Base-by-base conservation (phyloP, 2,113 vertebrate genomes). In the Archocentrus centrarchus region DNA sequence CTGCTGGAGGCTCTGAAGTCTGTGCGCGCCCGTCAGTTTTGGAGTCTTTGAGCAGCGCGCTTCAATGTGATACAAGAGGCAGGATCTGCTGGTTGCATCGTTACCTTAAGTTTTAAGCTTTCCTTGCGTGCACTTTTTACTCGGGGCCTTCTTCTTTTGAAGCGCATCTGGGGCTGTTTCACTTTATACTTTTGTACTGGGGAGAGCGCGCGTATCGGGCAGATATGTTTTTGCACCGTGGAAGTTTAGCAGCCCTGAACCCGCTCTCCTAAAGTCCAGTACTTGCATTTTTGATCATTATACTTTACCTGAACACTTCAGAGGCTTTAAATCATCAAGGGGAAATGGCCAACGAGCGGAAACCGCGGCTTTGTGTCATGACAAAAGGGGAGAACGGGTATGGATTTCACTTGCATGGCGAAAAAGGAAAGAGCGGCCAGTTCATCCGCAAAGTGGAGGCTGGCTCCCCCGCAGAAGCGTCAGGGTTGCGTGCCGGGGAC, bases 341-440 rank as follows among this genome's bases (percentile, higher is more conserved):
- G 66, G 82, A 90, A 59, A 98, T 98, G 98, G 96, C 96, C 79
- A 95, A 94, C 88, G 97, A 97, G 81, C 90, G 95, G 93, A 97
- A 96, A 91, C 97, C 98, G 61, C 97, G 98, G 91, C 96, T 99
- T 58, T 99, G 98, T 92, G 81, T 94, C 83, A 97, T 99, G 96
- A 76, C 92, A 59, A 98, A 97, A 44, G 96, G 93, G 11, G 96
- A 97, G 75, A 93, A 91, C 79, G 98, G 98, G 44, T 99, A 98
- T 94, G 98, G 98, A 81, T 99, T 99, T 95, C 98, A 99, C 95
- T 94, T 99, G 93, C 98, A 99, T 84, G 98, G 98, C 18, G 98
- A 99, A 95, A 99, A 98, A 85, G 98, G 98, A 18, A 98, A 97
- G 91, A 97, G 94, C 79, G 98, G 98, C 9, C 97, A 98, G 92